Evolutionary conservation across 2,888 invertebrate species (phyloP).

Genomic region (Automeris io): DNA sequence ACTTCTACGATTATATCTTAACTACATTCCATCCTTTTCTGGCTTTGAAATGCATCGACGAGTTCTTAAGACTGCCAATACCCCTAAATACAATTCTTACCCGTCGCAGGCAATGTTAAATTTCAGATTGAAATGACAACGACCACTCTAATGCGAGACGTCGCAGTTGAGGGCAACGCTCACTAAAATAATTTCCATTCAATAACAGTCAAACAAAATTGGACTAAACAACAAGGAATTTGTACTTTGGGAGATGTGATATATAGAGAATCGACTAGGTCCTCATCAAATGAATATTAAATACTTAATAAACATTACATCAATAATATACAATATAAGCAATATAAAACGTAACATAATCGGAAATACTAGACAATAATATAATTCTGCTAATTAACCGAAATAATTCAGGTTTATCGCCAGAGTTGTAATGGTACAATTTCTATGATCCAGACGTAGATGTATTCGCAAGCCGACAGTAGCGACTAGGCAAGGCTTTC

Average conservation of each 20-base stretch:
- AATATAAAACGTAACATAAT: slow-evolving; percentile 77
- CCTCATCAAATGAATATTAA: slow-evolving; percentile 76
- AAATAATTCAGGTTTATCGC: slow-evolving; percentile 62
- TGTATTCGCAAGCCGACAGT: slow-evolving; percentile 35
- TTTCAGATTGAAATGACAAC: slow-evolving; percentile 24
- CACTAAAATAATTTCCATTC: slow-evolving; percentile 72
- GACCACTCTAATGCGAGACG: slow-evolving; percentile 18
- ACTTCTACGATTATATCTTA: slow-evolving; percentile 38
- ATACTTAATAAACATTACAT: slow-evolving; percentile 76
- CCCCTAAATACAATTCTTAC: slow-evolving; percentile 1
- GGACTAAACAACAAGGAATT: slow-evolving; percentile 79
- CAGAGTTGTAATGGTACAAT: slow-evolving; percentile 44
- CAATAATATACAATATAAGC: slow-evolving; percentile 75
- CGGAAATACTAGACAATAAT: slow-evolving; percentile 73
- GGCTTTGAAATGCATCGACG: slow-evolving; percentile 12
- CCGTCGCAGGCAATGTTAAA: slow-evolving; percentile 22
- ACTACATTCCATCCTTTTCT: slow-evolving; percentile 24
- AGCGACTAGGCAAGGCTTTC: slow-evolving; percentile 54
- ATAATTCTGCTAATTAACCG: slow-evolving; percentile 76
- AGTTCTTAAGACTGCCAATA: slow-evolving; percentile 17
- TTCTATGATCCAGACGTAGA: slow-evolving; percentile 17
- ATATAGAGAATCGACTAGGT: slow-evolving; percentile 77
- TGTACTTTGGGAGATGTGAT: slow-evolving; percentile 78
- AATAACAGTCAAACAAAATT: slow-evolving; percentile 77
- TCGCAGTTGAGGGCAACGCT: slow-evolving; percentile 31